Conservation (phyloP, 2,888 invertebrate species). For the Abrostola tripartita region DNA sequence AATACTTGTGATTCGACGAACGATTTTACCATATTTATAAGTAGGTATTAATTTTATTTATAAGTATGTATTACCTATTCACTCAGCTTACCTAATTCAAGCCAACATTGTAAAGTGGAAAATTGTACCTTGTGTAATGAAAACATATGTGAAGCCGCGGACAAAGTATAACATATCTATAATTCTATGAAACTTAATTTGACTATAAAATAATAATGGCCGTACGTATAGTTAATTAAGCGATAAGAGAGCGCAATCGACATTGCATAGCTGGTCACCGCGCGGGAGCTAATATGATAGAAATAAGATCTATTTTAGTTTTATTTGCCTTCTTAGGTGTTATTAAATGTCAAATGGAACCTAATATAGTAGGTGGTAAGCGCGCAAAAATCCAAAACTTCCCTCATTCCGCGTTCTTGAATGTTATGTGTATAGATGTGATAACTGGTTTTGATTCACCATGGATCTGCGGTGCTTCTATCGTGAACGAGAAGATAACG, state of each 20-base stretch:
- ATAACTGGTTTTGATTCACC: background rate
- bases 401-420: slow-evolving; percentile 55
- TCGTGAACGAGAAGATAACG: slow-evolving; percentile 44
- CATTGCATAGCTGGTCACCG: background rate
- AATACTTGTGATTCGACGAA: too few relatives aligned
- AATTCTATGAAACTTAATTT: background rate
- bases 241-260: slow-evolving; percentile 19
- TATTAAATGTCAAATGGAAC: slow-evolving; percentile 30
- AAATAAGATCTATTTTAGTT: background rate
- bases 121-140: too few relatives aligned
- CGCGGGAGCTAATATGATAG: background rate
- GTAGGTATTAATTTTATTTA: too few relatives aligned
- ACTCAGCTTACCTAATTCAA: too few relatives aligned
- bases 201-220: background rate
- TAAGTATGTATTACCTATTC: too few relatives aligned
- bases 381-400: slow-evolving; percentile 33
- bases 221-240: background rate
- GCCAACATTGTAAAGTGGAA: too few relatives aligned
- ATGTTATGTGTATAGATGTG: slow-evolving; percentile 22
- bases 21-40: too few relatives aligned
- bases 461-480: slow-evolving; percentile 51
- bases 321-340: slow-evolving; percentile 13
- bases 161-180: background rate
- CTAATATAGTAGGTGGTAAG: slow-evolving; percentile 50
- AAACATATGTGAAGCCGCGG: background rate